These are phyloP conservation scores for Dioctria linearis DNA, from an alignment of 2,888 invertebrate species.

Conservation along the genomic window DNA sequence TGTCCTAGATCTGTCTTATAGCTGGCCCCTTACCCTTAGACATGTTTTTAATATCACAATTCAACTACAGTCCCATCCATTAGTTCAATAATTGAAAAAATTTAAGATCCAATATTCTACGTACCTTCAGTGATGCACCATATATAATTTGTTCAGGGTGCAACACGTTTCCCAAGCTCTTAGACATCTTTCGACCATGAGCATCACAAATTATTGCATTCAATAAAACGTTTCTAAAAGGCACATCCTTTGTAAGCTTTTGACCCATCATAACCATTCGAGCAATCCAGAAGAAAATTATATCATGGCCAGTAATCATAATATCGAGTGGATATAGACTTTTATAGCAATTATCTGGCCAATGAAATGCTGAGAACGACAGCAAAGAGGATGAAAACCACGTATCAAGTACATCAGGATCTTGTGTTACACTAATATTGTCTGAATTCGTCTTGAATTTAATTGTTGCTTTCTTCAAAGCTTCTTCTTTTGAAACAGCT, in stretches of 20 bases:
- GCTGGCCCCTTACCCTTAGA: too few species aligned
- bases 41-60: too few species aligned
- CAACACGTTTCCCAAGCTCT: constrained; percentile 95
- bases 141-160: constrained; percentile 92
- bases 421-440: constrained; percentile 72
- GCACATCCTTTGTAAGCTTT: constrained; percentile 82
- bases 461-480: constrained; percentile 74
- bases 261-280: constrained; percentile 94
- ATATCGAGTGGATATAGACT: constrained; percentile 86
- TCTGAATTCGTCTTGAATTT: constrained; percentile 72
- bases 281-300: constrained; percentile 97
- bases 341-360: constrained; percentile 82
- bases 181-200: constrained; percentile 97
- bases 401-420: constrained; percentile 96
- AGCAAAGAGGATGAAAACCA: constrained; percentile 98
- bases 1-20: too few species aligned
- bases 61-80: too few species aligned
- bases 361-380: constrained; percentile 91
- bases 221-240: constrained; percentile 86
- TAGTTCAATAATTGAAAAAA: too few species aligned
- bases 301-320: constrained; percentile 97
- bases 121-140: constrained; percentile 81
- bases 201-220: constrained; percentile 95
- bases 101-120: background rate
- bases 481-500: constrained; percentile 77